These are phyloP conservation scores for Sussaba pulchella DNA, from an alignment of 2,888 invertebrate species.

Conservation along the genomic window DNA sequence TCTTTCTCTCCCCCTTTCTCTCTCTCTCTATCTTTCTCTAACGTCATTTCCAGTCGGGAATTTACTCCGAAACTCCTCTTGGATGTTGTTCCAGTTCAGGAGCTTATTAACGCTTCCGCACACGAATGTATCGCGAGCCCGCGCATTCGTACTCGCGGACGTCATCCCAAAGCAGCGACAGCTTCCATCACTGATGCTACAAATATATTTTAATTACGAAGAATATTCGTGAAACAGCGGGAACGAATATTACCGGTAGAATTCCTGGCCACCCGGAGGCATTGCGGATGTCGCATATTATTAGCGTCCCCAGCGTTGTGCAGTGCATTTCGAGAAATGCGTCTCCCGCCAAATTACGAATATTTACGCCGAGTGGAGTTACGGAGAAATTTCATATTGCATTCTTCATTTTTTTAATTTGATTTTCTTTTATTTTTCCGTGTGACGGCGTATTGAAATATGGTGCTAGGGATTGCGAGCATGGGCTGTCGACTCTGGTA, in stretches of 20 bases:
- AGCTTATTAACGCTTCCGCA: slow-evolving; percentile 46
- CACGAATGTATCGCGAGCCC: slow-evolving; percentile 31
- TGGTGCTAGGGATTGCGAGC: no score
- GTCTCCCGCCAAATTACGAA: background rate
- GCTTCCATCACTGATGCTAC: slow-evolving; percentile 24
- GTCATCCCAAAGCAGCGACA: background rate
- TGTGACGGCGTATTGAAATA: no score
- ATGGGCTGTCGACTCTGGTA: no score
- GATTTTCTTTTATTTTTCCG: no score
- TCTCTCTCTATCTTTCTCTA: background rate
- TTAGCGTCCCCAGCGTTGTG: background rate
- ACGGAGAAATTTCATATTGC: no score
- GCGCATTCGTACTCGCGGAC: background rate
- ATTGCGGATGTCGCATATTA: background rate
- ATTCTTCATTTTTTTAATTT: no score
- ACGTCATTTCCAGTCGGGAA: slow-evolving; percentile 44
- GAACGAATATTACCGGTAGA: background rate
- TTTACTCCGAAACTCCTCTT: slow-evolving; percentile 52
- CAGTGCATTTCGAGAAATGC: background rate
- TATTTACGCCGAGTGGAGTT: background rate
- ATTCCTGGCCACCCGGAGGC: background rate
- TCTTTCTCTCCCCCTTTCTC: background rate
- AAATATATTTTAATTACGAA: slow-evolving; percentile 43
- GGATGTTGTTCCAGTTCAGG: slow-evolving; percentile 60
- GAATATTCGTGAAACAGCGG: slow-evolving; percentile 20